Evolutionary conservation across 2,113 vertebrate genomes (phyloP), one percentile per base, ranked within the genome.

Genomic region (Clarias macrocephalus): DNA sequence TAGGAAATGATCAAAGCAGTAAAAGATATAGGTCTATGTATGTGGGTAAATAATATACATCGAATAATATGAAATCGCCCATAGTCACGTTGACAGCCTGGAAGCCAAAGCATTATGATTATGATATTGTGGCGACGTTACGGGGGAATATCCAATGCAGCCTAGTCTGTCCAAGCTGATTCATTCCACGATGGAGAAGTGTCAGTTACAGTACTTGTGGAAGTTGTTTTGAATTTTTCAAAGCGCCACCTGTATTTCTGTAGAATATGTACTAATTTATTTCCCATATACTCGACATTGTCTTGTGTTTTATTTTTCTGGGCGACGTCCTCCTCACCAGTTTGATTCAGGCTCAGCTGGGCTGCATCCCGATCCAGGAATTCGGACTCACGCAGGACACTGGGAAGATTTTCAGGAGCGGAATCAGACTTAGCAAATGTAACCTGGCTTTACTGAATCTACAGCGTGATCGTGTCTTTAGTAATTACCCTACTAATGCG

Each of bases 311-410:
- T 84, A 10, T 30, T 33, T 73, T 82, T 37, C 80, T 19, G 82
- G 82, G 77, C n/a, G 23, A 13, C 30, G 48, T 87, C 73, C 11
- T 21, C 86, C 90, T 89, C 85, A 85, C 70, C 87, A 99, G 98
- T 94, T 96, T 99, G 93, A 97, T 99, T 94, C 98, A 99, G 93
- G 97, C 98, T 94, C 97, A 99, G 25, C 90, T 99, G 66, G 96
- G 97, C 91, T 97, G 97, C 89, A 96, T 99, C 92, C 94, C 96
- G 48, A 85, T 99, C 92, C 98, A 97, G 92, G 98, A 99, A 89
- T 99, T 99, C 93, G 95, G 97, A 93, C 95, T 99, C 87, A 97
- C 95, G 21, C 98, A 99, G 92, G 98, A 99, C 91, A 98, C 94
- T 56, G 93, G 96, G 37, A 98, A 94, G 93, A 99, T 99, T 94